Percentiles rank a stretch among this genome's conserved stretches.
Conservation (phyloP, 2,888 invertebrate genomes). For the Drosophila kuntzei region DNA sequence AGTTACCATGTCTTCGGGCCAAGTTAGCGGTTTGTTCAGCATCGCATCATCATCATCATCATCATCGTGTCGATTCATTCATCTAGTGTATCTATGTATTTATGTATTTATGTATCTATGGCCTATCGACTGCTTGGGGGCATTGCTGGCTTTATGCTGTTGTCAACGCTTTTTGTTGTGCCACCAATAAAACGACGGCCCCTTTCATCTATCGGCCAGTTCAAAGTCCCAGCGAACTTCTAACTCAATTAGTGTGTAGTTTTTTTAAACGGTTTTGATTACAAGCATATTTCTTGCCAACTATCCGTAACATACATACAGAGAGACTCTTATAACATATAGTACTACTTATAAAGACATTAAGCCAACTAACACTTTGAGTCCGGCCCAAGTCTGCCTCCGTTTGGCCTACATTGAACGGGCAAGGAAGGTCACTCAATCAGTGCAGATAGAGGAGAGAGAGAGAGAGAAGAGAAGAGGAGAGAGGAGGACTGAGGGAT, state of each 20-base stretch:
- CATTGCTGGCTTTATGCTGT: constrained; percentile 81
- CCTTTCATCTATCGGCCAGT: constrained; percentile 74
- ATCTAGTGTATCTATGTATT: constrained; percentile 32
- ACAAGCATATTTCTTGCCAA: constrained; percentile 69
- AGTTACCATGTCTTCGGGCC: constrained; percentile 79
- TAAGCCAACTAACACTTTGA: constrained; percentile 62
- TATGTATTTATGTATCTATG: constrained; percentile 21
- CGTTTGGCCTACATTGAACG: constrained; percentile 64
- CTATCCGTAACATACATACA: constrained; percentile 17
- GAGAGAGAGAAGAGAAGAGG: background rate
- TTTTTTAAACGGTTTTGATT: constrained; percentile 82
- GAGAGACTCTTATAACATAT: background rate
- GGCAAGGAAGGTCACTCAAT: constrained; percentile 73
- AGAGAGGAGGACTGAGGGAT: background rate
- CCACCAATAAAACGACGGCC: constrained; percentile 76
- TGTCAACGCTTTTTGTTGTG: constrained; percentile 82
- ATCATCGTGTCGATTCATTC: constrained; percentile 40
- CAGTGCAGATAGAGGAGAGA: constrained; percentile 43
- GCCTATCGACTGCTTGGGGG: constrained; percentile 50
- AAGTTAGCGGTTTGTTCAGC: constrained; percentile 72
- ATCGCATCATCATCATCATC: constrained; percentile 56
- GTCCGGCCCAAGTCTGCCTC: constrained; percentile 51
- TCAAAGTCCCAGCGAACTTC: constrained; percentile 75
- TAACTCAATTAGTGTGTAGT: constrained; percentile 80
- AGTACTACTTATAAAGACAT: constrained; percentile 78